Evolutionary conservation across 2,797 vertebrate species (phyloP).

Genomic region (Ceryle rudis): DNA sequence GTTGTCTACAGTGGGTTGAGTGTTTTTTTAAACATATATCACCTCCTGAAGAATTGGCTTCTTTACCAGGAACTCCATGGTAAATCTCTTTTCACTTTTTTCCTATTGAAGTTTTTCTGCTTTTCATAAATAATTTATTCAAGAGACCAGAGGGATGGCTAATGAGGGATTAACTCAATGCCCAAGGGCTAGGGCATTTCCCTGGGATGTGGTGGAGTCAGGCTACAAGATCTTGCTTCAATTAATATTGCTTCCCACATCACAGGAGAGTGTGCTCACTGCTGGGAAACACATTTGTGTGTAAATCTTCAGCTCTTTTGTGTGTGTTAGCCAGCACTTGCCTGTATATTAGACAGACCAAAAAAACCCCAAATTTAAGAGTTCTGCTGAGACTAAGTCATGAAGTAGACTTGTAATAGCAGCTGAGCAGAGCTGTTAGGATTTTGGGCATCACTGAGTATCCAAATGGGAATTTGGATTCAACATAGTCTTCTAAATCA

Average conservation of each 20-base stretch:
- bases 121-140: conserved; percentile 73
- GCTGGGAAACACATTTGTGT: conserved; percentile 47
- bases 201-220: conserved; percentile 70
- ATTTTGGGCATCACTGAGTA: not conserved
- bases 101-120: conserved; percentile 60
- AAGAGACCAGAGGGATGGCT: conserved; percentile 60
- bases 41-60: conserved; percentile 22
- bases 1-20: not conserved
- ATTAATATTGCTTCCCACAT: conserved; percentile 71
- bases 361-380: not conserved
- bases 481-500: not conserved
- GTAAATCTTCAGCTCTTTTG: conserved; percentile 46
- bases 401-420: not conserved
- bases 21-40: not conserved
- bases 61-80: conserved; percentile 29
- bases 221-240: conserved; percentile 61
- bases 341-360: not conserved
- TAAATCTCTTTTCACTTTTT: conserved; percentile 65
- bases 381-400: not conserved
- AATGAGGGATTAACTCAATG: conserved; percentile 69
- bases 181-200: conserved; percentile 67
- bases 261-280: conserved; percentile 41
- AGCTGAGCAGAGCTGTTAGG: not conserved
- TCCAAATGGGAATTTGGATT: not conserved
- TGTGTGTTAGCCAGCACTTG: not conserved